Evolutionary conservation across 2,113 vertebrate species (phyloP).

Genomic region (Boulengeromyrus knoepffleri): DNA sequence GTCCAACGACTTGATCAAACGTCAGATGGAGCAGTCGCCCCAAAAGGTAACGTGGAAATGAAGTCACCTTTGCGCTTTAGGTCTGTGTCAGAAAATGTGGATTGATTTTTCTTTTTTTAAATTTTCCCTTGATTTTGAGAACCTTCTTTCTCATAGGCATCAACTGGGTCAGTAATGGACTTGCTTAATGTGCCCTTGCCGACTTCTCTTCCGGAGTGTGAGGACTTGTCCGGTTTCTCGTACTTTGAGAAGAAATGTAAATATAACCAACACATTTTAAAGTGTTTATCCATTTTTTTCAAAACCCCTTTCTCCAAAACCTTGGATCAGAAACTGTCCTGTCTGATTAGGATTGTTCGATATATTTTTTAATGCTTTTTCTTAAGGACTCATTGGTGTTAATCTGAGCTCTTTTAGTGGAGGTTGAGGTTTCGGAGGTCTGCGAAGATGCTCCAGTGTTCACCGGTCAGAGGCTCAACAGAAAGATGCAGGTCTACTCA

Average conservation of each 20-base stretch:
- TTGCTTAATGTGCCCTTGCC: slow-evolving; percentile 67
- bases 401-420: slow-evolving; percentile 33
- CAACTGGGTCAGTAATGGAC: slow-evolving; percentile 58
- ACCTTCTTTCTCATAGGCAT: slow-evolving; percentile 35
- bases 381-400: not conserved
- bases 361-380: not conserved
- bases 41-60: slow-evolving; percentile 47
- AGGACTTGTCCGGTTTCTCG: slow-evolving; percentile 44
- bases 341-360: not conserved
- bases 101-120: not conserved
- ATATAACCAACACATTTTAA: not conserved
- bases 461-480: slow-evolving; percentile 72
- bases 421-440: slow-evolving; percentile 38
- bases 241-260: slow-evolving; percentile 64
- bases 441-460: slow-evolving; percentile 55
- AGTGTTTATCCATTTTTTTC: not conserved
- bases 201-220: slow-evolving; percentile 54
- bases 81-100: not conserved
- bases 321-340: not conserved
- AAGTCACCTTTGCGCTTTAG: not conserved
- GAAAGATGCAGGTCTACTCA: slow-evolving; percentile 83
- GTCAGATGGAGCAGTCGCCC: not conserved
- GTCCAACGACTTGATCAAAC: slow-evolving; percentile 14
- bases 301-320: not conserved
- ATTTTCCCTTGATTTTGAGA: not conserved